A percentile compares a stretch with the other conserved stretches of the same genome.
Evolutionary conservation across 2,113 vertebrate genomes (phyloP).

Genomic region (Bucco capensis): DNA sequence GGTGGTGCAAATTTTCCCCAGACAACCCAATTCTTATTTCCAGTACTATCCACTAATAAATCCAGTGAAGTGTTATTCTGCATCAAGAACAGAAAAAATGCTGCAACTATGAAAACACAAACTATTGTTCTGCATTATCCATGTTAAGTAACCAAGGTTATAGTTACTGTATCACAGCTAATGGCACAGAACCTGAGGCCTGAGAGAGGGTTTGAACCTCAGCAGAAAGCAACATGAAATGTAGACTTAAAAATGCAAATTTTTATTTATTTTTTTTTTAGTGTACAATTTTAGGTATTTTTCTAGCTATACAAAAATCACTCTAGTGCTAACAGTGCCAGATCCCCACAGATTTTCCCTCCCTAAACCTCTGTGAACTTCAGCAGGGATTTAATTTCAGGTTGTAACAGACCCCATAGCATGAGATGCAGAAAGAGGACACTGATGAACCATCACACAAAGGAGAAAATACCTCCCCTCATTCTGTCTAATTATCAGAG

Average conservation of each 20-base stretch:
- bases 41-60: neutral
- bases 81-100: neutral
- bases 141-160: neutral
- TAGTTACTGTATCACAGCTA: neutral
- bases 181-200: neutral
- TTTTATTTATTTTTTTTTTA: no score
- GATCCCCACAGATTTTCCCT: neutral
- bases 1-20: neutral
- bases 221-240: neutral
- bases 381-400: neutral
- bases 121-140: neutral
- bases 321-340: neutral
- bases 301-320: neutral
- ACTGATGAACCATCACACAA: neutral
- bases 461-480: neutral
- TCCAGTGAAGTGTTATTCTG: neutral
- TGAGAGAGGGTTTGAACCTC: neutral
- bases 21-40: neutral
- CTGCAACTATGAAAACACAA: neutral
- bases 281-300: neutral
- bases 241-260: neutral
- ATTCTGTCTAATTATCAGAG: neutral
- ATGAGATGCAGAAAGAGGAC: neutral
- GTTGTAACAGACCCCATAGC: neutral
- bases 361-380: neutral